Evolutionary conservation across 23 tunicate species (phyloP).

Genomic region (Diplosoma virens): DNA sequence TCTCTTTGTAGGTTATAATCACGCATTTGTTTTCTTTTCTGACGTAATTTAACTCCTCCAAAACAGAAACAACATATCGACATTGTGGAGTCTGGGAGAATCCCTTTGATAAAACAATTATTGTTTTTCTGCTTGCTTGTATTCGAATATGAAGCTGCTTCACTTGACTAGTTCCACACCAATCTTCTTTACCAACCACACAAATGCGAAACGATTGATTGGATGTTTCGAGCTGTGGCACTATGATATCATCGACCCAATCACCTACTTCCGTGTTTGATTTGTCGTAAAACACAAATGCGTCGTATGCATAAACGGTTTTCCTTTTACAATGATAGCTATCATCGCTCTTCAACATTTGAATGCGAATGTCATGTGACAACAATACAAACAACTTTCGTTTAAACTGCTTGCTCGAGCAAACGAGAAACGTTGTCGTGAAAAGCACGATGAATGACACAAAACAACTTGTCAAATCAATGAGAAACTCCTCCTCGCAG

Average conservation of each 20-base stretch:
- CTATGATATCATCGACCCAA: conserved; percentile 24
- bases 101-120: not conserved
- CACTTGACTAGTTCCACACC: conserved; percentile 18
- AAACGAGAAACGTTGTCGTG: not conserved
- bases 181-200: conserved; percentile 35
- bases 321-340: no score
- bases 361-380: not conserved
- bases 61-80: conserved; percentile 17
- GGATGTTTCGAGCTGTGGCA: conserved; percentile 13
- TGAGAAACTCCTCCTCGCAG: conserved; percentile 6
- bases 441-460: not conserved
- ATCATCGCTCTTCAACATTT: no score
- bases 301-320: not conserved
- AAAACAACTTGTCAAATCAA: not conserved
- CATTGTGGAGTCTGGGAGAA: conserved; percentile 1
- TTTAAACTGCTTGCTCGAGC: not conserved
- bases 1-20: not conserved
- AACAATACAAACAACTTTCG: not conserved
- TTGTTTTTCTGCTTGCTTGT: conserved; percentile 29
- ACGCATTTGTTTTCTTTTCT: not conserved
- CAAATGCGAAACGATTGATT: not conserved
- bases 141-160: conserved; percentile 24
- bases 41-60: conserved; percentile 13
- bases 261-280: conserved; percentile 4
- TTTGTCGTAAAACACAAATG: conserved; percentile 31